Evolutionary conservation across 2,797 vertebrate genomes (phyloP).

Genomic region (Poeciliopsis turneri): DNA sequence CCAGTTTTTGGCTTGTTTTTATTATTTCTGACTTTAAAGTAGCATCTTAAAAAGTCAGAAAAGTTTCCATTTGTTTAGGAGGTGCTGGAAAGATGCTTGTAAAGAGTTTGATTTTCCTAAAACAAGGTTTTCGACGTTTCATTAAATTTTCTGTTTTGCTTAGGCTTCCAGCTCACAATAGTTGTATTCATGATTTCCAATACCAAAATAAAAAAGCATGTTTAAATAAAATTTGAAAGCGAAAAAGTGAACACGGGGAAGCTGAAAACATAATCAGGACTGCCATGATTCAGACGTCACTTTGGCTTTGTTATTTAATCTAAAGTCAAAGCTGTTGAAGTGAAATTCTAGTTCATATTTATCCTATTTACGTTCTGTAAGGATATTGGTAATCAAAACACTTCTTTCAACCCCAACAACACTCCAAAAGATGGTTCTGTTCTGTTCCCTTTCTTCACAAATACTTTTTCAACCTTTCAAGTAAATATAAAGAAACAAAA

Average conservation of each 20-base stretch:
- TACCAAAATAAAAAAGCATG: not conserved
- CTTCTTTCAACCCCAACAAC: not conserved
- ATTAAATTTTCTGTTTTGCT: not conserved
- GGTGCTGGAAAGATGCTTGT: not conserved
- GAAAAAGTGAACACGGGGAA: not conserved
- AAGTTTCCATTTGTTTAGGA: not conserved
- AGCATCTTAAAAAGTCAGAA: not conserved
- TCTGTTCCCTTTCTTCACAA: not conserved
- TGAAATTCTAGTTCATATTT: not conserved
- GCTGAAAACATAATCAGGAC: not conserved
- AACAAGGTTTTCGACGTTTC: not conserved
- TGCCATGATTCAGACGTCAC: too few species aligned
- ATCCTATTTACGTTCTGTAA: not conserved
- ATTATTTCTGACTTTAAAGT: not conserved
- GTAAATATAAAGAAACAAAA: not conserved
- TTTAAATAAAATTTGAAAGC: not conserved
- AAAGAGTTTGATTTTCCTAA: not conserved
- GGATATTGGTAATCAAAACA: not conserved
- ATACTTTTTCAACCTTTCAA: too few species aligned
- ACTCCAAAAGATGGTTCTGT: not conserved
- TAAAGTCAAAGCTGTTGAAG: not conserved
- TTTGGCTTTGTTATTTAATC: not conserved
- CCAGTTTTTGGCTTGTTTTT: not conserved
- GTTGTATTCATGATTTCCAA: not conserved
- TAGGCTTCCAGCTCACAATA: not conserved